Evolutionary conservation across 2,113 vertebrate genomes (phyloP), one percentile per base, ranked within the genome.

Genomic region (Arvicanthis niloticus): DNA sequence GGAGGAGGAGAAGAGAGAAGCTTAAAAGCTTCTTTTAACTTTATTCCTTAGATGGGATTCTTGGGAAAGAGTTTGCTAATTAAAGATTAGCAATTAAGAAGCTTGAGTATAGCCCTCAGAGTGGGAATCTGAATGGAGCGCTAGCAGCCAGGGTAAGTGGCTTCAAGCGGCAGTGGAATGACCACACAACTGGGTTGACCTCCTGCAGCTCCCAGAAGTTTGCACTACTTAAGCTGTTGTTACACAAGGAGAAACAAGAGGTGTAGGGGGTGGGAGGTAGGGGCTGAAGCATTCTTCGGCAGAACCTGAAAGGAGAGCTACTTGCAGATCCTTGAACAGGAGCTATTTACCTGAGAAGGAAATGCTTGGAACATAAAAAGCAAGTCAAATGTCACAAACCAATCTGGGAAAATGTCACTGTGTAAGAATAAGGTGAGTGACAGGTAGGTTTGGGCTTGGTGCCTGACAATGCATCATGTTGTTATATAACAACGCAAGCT

Each of bases 291-390:
- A 68, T 89, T 82, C 67, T 72, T 92, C 67, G 2, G 40, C 51
- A 3, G 42, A 78, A 88, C 51, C 73, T 94, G 34, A 29, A 90
- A 85, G 60, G 11, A 58, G 31, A 91, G 76, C 78, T 77, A 45
- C 94, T 87, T 88, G 62, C 62, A 89, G 34, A 70, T 92, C 24
- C 62, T 53, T 89, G 87, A 11, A 76, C 62, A 45, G 89, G 34
- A 94, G 85, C 88, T 91, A 90, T 91, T 93, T 95, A 96, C 91
- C 81, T 53, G 9, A 78, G 86, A 65, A 40, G 85, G 51, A 93
- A 96, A 65, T 51, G 29, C 90, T 91, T 70, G 84, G 94, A 91
- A 65, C 72, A 31, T n/a, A 77, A 89, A 81, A 93, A 89, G 72
- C 40, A 68, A 91, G 67, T 81, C 68, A 91, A 78, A 95, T 48